A percentile compares a stretch with the other conserved stretches of the same genome.
Conservation (phyloP, 2,888 invertebrate genomes). For the Hydraecia micacea region DNA sequence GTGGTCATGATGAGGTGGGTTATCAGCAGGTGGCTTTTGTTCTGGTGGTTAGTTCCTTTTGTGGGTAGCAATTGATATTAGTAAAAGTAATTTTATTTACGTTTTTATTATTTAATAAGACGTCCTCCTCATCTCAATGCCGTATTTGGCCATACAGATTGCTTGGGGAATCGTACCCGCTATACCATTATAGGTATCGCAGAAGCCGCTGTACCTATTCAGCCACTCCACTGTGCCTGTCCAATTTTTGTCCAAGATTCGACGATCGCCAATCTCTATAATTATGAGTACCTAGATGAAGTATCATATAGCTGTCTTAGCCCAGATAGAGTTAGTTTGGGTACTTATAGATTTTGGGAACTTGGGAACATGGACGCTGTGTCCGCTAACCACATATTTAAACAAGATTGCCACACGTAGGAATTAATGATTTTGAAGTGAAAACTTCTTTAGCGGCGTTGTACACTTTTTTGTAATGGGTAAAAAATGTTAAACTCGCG, state of each 20-base stretch:
- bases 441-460: no score
- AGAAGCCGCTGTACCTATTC: neutral
- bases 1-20: constrained; percentile 36
- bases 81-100: neutral
- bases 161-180: neutral
- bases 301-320: no score
- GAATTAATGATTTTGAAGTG: no score
- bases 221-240: neutral
- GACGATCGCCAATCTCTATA: neutral
- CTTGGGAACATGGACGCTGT: neutral
- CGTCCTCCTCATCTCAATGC: neutral
- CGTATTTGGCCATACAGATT: neutral
- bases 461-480: no score
- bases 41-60: constrained; percentile 16
- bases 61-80: neutral
- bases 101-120: neutral
- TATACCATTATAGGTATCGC: neutral
- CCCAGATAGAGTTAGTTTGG: neutral
- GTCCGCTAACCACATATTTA: neutral
- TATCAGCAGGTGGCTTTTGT: constrained; percentile 16
- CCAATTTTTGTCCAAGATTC: neutral
- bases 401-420: no score
- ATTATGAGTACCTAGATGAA: neutral
- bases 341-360: neutral
- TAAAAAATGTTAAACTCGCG: no score